These are phyloP conservation scores for Dicrostonyx torquatus DNA, from an alignment of 2,797 vertebrate genomes.

Conservation along the genomic window DNA sequence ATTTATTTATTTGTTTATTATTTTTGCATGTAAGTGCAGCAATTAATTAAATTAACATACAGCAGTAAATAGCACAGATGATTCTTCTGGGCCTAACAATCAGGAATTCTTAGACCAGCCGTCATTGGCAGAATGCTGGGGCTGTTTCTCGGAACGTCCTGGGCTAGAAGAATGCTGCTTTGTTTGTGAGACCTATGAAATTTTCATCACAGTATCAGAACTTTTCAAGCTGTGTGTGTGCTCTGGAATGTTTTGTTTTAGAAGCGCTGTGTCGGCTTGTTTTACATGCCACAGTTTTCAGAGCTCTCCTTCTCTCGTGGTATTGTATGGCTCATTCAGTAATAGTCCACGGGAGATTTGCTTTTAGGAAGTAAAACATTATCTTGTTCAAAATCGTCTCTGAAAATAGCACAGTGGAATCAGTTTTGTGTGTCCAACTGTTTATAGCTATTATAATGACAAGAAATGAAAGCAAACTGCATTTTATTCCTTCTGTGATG, in stretches of 20 bases:
- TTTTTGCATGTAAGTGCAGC: not conserved
- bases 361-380: conserved; percentile 3
- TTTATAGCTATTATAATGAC: conserved; percentile 9
- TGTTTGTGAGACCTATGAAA: conserved; percentile 68
- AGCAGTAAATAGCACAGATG: not conserved
- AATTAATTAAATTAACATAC: not conserved
- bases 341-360: not conserved
- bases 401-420: conserved; percentile 14
- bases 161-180: conserved; percentile 49
- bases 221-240: conserved; percentile 47
- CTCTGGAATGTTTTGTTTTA: conserved; percentile 60
- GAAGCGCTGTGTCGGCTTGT: not conserved
- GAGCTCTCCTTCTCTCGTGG: not conserved
- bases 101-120: conserved; percentile 39
- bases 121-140: conserved; percentile 30
- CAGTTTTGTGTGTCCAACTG: not conserved
- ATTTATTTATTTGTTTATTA: not conserved
- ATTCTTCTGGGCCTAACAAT: not conserved
- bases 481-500: conserved; percentile 34
- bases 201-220: conserved; percentile 67
- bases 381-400: conserved; percentile 40
- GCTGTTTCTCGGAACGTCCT: conserved; percentile 39
- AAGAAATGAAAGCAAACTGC: conserved; percentile 43
- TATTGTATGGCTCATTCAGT: not conserved
- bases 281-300: not conserved